Conservation (phyloP, 2,888 invertebrate species). For the Epirrhoe alternata region DNA sequence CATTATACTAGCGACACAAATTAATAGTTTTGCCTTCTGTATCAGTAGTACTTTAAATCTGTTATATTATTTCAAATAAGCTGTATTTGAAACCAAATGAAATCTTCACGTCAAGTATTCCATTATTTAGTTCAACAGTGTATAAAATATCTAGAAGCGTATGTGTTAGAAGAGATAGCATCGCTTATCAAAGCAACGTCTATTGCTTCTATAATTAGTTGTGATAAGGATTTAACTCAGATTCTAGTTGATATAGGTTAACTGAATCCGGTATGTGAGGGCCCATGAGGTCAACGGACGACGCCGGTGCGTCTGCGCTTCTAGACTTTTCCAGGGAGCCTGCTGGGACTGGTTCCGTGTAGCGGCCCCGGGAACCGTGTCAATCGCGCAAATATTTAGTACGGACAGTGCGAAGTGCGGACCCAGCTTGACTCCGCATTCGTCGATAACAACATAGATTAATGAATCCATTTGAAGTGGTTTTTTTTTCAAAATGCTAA, state of each 20-base stretch:
- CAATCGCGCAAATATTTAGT: conserved; percentile 53
- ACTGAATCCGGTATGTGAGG: conserved; percentile 51
- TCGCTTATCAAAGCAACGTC: conserved; percentile 38
- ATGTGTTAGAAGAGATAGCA: conserved; percentile 34
- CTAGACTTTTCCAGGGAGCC: conserved; percentile 43
- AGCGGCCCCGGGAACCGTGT: conserved; percentile 59
- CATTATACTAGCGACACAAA: background rate
- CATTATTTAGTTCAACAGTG: conserved; percentile 11
- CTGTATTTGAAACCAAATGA: background rate
- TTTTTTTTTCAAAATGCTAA: background rate
- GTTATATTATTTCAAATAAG: too few relatives aligned
- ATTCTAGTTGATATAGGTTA: conserved; percentile 25
- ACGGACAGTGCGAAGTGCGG: conserved; percentile 29
- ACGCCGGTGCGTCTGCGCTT: conserved; percentile 56
- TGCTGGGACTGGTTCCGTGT: conserved; percentile 59
- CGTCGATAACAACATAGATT: conserved; percentile 3
- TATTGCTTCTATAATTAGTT: conserved; percentile 39
- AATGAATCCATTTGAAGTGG: background rate
- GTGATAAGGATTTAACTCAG: conserved; percentile 39
- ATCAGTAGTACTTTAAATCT: too few relatives aligned
- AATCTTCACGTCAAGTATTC: background rate
- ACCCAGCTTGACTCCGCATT: conserved; percentile 24
- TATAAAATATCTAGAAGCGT: background rate
- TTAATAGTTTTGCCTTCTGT: too few relatives aligned
- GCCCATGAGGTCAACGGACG: conserved; percentile 56